Evolutionary conservation across 2,888 invertebrate species (phyloP).

Genomic region (Hirtodrosophila histrioides): DNA sequence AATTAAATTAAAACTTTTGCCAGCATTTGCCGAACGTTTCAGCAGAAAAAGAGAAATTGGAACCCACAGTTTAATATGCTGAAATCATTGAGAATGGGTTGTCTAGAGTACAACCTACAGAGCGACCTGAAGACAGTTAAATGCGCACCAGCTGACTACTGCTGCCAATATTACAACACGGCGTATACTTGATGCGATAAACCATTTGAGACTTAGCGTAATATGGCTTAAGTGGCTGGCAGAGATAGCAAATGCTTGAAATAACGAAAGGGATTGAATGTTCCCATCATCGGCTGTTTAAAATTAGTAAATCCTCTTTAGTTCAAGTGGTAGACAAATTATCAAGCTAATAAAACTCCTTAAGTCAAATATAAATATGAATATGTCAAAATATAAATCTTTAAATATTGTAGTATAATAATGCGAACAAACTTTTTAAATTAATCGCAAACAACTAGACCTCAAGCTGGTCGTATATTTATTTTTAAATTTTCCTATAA

Average conservation of each 20-base stretch:
- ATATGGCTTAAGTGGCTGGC: constrained; percentile 36
- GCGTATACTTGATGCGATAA: constrained; percentile 69
- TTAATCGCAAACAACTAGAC: no score
- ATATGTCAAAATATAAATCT: no score
- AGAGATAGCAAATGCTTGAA: constrained; percentile 13
- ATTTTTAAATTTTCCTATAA: no score
- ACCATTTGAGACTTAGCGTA: constrained; percentile 58
- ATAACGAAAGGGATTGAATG: not conserved
- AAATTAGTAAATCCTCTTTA: not conserved
- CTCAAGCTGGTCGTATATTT: no score
- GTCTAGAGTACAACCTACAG: constrained; percentile 6
- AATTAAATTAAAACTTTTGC: constrained; percentile 77
- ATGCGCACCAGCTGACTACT: constrained; percentile 23
- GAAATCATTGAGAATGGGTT: constrained; percentile 33
- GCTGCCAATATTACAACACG: constrained; percentile 34
- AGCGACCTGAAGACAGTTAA: constrained; percentile 20
- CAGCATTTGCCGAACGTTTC: constrained; percentile 31
- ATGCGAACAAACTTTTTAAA: no score
- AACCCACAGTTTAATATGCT: constrained; percentile 47
- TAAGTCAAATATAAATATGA: no score
- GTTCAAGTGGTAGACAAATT: not conserved
- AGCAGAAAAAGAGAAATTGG: constrained; percentile 33
- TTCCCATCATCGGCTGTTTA: not conserved
- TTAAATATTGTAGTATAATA: no score
- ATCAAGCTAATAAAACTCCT: no score